Conservation (phyloP, 2,888 invertebrate genomes). For the Ceratothoa steindachneri region DNA sequence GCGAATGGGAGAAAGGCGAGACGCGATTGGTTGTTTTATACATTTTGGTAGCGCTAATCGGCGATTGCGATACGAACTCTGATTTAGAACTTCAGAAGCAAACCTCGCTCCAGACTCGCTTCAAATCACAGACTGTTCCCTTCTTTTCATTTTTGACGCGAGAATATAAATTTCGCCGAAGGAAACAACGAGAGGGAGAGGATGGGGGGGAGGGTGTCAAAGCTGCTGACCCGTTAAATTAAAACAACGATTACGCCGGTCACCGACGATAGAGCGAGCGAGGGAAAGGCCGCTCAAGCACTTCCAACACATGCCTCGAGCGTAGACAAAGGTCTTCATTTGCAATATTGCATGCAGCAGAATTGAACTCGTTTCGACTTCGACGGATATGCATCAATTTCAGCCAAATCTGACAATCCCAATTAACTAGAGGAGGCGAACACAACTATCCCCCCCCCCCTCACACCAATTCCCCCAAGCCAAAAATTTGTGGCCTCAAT, state of each 20-base stretch:
- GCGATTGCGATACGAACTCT: too few species aligned
- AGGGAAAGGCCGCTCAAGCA: too few species aligned
- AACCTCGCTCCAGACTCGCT: too few species aligned
- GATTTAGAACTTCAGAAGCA: too few species aligned
- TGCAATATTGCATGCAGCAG: background rate
- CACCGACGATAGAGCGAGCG: too few species aligned
- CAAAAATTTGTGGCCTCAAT: too few species aligned
- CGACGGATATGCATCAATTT: background rate
- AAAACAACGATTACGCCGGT: background rate
- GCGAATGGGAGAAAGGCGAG: background rate
- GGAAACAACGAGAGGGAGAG: too few species aligned
- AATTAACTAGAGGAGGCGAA: background rate
- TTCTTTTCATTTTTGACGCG: background rate
- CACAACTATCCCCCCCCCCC: too few species aligned
- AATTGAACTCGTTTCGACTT: background rate
- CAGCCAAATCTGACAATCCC: background rate
- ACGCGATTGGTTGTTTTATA: too few species aligned
- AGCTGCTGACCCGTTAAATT: background rate
- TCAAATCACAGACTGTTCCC: too few species aligned
- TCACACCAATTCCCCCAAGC: too few species aligned
- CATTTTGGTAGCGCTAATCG: too few species aligned
- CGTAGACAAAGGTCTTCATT: background rate
- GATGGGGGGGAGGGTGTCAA: background rate
- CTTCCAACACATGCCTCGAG: background rate
- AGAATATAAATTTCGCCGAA: background rate